Evolutionary conservation across 2,888 invertebrate genomes (phyloP), one percentile per base, ranked within the genome.

Genomic region (Drosophila paracracens): DNA sequence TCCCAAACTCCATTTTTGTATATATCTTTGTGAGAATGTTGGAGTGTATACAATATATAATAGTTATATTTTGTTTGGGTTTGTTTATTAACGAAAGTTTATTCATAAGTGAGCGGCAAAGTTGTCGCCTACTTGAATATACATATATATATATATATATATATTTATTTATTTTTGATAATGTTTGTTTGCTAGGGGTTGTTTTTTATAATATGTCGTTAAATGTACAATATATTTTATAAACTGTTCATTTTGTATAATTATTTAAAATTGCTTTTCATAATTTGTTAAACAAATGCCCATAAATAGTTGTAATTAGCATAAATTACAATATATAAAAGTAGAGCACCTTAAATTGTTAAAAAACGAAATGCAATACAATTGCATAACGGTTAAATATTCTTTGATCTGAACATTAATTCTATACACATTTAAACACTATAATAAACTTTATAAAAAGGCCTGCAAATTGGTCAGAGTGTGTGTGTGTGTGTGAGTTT

Each of bases 261-360:
- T 43, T 40, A 38, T 29, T 53, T 13, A 40, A 54, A 69, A 81
- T 81, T 81, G 71, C 62, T 76, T 76, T 60, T 54, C 31, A 70
- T 76, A 70, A 53, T 59, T 63, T 76, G 64, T 72, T 62, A 72
- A 81, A 71, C 66, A 78, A 77, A 72, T 77, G 71, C 63, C 25
- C 76, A 62, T 18, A 51, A 27, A 25, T 74, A 66, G 74, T 59
- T 58, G 46, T 31, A 21, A 21, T n/a, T 56, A 29, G n/a, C 29
- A n/a, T 50, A 29, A 29, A 59, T 65, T 63, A 72, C 63, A 46
- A 43, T 73, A 51, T 51, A 56, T 72, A 62, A 72, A 79, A 58
- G 65, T 80, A 43, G 78, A 79, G 78, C 78, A 79, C 78, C 78
- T 77, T 81, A 78, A 72, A 77, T 68, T 62, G 65, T 40, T 79